Conservation (phyloP, 2,888 invertebrate species). For the Erpobdella octoculata region DNA sequence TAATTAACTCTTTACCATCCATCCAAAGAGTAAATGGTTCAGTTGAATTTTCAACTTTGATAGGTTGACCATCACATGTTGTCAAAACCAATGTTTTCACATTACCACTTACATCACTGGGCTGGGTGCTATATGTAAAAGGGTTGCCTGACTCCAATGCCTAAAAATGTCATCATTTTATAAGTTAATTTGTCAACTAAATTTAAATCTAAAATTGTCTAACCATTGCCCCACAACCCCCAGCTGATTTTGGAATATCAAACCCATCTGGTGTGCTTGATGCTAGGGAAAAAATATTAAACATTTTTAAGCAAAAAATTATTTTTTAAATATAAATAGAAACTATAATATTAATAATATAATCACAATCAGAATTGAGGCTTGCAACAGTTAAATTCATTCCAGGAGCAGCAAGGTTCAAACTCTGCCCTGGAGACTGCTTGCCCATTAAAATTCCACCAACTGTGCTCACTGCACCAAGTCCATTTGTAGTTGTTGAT, state of each 20-base stretch:
- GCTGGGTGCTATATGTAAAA: slow-evolving; percentile 36
- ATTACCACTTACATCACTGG: slow-evolving; percentile 31
- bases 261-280: slow-evolving; percentile 1
- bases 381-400: slow-evolving; percentile 36
- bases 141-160: slow-evolving; percentile 34
- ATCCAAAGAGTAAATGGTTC: slow-evolving; percentile 42
- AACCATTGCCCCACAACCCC: slow-evolving; percentile 29
- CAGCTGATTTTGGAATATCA: slow-evolving; percentile 21
- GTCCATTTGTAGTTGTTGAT: slow-evolving; percentile 37
- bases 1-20: slow-evolving; percentile 36
- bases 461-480: slow-evolving; percentile 38
- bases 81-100: slow-evolving; percentile 37
- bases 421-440: slow-evolving; percentile 38
- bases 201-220: neutral
- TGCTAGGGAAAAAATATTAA: neutral
- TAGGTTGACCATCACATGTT: slow-evolving; percentile 38
- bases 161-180: slow-evolving; percentile 9
- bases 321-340: neutral
- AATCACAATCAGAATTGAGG: slow-evolving; percentile 24
- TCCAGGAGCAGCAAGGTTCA: slow-evolving; percentile 37
- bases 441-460: slow-evolving; percentile 40
- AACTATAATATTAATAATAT: too few species aligned
- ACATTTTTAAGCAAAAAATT: neutral
- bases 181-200: neutral
- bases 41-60: slow-evolving; percentile 38